Base-by-base conservation (phyloP, 2,797 vertebrate genomes). In the Centropyge bicolor region DNA sequence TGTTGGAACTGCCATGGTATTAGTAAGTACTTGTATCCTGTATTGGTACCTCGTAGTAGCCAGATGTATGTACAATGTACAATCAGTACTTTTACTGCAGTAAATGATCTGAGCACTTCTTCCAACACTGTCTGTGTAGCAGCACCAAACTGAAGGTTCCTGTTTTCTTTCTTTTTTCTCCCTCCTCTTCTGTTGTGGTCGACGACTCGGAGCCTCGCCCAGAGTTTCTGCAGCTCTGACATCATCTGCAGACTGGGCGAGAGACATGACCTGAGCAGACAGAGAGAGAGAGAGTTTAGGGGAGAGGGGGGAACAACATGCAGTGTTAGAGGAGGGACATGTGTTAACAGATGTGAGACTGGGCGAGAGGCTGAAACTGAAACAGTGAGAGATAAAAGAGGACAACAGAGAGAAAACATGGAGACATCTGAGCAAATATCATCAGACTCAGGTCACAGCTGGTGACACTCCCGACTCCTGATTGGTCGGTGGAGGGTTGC, bases 211-310 rank as follows among this genome's bases (percentile, higher is more conserved):
- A 70, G 87, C 91, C 91, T 78, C 91, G 74, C 92, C 93, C 87
- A 75, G 77, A 81, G 80, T 84, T 81, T 90, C 85, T 91, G 64
- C 69, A 76, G 86, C 81, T 74, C 54, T 94, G 94, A 93, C 86
- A 75, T 94, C 92, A 93, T 92, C 52, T 69, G 41, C 19, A 74
- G 67, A 24, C 67, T 19, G 64, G 82, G 68, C 60, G 64, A 70
- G 84, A 84, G 86, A 93, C 80, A 88, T 92, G 91, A 91, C 79
- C 87, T 92, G 90, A 90, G 64, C 45, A 45, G 4, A 24, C 0
- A 51, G 46, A 70, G 70, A 71, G 74, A 51, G 74, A 27, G 57
- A 40, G 63, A 22, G 65, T 41, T 22, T 40, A 16, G 36, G 22
- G 38, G 24, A 40, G 46, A 24, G 6, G 43, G 14, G 51, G 27